Evolutionary conservation across 2,113 vertebrate species (phyloP).

Genomic region (Cavia aperea): DNA sequence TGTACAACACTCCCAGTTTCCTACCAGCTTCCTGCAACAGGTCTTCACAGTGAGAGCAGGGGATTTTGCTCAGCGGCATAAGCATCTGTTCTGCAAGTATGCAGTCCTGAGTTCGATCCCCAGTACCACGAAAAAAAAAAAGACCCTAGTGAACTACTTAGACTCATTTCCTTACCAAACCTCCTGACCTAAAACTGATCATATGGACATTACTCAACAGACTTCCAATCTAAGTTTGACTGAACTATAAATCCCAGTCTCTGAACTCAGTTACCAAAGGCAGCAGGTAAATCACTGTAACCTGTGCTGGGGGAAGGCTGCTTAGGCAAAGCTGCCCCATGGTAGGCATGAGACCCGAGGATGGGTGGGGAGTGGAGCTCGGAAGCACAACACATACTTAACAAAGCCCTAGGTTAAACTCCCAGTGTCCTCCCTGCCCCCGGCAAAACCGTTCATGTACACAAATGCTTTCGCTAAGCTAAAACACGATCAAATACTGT

Average conservation of each 20-base stretch:
- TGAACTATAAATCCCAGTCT: background rate
- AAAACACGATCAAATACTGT: background rate
- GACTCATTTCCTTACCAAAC: background rate
- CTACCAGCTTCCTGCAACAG: background rate
- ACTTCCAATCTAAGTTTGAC: background rate
- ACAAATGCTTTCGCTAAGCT: background rate
- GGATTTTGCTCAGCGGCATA: too few relatives aligned
- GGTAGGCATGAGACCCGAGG: background rate
- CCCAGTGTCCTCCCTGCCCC: background rate
- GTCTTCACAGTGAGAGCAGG: background rate
- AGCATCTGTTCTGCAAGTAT: too few relatives aligned
- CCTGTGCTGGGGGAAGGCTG: background rate
- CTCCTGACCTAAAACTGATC: background rate
- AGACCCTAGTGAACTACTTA: background rate
- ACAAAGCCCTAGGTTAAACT: background rate
- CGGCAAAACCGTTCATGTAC: background rate
- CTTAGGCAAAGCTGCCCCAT: background rate
- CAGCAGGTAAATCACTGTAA: background rate
- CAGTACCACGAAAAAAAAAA: too few relatives aligned
- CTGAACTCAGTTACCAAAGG: background rate
- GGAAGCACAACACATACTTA: background rate
- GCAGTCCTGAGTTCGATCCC: too few relatives aligned
- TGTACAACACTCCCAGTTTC: background rate
- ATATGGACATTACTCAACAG: background rate
- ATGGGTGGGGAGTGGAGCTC: background rate